Evolutionary conservation across 1,140 invertebrate genomes (phyloP).

Genomic region (Stegodyphus mimosarum): DNA sequence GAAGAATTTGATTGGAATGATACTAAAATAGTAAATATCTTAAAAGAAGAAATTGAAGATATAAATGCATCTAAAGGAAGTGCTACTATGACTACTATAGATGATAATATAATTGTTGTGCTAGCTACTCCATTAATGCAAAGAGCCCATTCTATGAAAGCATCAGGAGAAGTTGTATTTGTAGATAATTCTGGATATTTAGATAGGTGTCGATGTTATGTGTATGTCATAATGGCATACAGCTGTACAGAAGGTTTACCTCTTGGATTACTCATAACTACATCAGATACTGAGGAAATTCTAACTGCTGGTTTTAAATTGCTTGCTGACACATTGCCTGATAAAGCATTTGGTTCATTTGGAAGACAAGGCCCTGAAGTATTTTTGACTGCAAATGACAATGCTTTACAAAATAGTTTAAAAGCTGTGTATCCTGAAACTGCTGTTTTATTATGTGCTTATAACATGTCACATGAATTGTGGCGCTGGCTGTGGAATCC

Average conservation of each 20-base stretch:
- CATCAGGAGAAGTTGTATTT: conserved; percentile 55
- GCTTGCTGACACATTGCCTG: conserved; percentile 37
- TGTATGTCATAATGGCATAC: conserved; percentile 45
- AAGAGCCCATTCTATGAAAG: conserved; percentile 50
- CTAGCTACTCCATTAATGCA: conserved; percentile 46
- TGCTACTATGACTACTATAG: conserved; percentile 22
- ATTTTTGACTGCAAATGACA: conserved; percentile 39
- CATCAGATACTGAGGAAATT: conserved; percentile 44
- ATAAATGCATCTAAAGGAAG: conserved; percentile 55
- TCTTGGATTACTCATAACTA: conserved; percentile 43
- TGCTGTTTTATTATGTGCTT: conserved; percentile 49
- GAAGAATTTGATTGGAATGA: conserved; percentile 51
- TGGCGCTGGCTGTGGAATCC: conserved; percentile 50
- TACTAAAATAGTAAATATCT: conserved; percentile 36
- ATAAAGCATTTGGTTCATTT: conserved; percentile 49
- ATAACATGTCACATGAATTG: conserved; percentile 41
- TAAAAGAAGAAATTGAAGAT: conserved; percentile 50
- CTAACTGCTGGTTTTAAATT: conserved; percentile 46
- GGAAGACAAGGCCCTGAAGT: conserved; percentile 43
- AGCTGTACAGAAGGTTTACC: conserved; percentile 50
- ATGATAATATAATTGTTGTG: conserved; percentile 39
- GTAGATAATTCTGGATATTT: conserved; percentile 49
- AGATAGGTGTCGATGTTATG: conserved; percentile 36
- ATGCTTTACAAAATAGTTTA: conserved; percentile 39
- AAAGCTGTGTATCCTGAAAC: conserved; percentile 47